Evolutionary conservation across 2,888 invertebrate genomes (phyloP).

Genomic region (Netelia melanura): DNA sequence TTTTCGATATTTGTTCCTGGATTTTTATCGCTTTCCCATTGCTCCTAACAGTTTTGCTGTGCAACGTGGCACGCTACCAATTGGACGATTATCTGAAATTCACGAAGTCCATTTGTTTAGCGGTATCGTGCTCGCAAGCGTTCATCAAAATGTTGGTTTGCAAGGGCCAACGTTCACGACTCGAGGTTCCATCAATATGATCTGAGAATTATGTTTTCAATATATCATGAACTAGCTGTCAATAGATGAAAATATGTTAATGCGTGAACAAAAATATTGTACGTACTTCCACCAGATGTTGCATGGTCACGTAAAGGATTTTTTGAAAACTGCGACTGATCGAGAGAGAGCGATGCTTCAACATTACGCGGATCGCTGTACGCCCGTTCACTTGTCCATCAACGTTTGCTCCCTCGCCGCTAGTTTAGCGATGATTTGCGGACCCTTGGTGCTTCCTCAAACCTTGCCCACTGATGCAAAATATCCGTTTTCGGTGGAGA

Average conservation of each 20-base stretch:
- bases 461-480: slow-evolving; percentile 44
- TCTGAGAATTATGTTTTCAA: neutral
- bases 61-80: slow-evolving; percentile 70
- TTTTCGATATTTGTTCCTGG: slow-evolving; percentile 72
- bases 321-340: slow-evolving; percentile 46
- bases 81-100: slow-evolving; percentile 65
- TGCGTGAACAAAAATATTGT: neutral
- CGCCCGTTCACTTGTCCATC: slow-evolving; percentile 60
- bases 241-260: neutral
- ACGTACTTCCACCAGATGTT: slow-evolving; percentile 54
- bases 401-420: slow-evolving; percentile 56
- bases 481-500: slow-evolving; percentile 69
- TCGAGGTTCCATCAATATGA: slow-evolving; percentile 42
- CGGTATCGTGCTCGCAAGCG: slow-evolving; percentile 71
- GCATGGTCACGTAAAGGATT: slow-evolving; percentile 53
- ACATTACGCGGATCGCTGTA: slow-evolving; percentile 66
- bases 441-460: slow-evolving; percentile 54
- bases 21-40: slow-evolving; percentile 64
- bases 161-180: slow-evolving; percentile 58
- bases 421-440: slow-evolving; percentile 39
- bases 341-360: slow-evolving; percentile 66
- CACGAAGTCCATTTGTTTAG: slow-evolving; percentile 73
- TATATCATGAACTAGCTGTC: neutral
- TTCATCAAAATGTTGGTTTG: slow-evolving; percentile 45
- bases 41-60: slow-evolving; percentile 68